Evolutionary conservation across 1,140 invertebrate species (phyloP).

Genomic region (Geopemphigus sp.): DNA sequence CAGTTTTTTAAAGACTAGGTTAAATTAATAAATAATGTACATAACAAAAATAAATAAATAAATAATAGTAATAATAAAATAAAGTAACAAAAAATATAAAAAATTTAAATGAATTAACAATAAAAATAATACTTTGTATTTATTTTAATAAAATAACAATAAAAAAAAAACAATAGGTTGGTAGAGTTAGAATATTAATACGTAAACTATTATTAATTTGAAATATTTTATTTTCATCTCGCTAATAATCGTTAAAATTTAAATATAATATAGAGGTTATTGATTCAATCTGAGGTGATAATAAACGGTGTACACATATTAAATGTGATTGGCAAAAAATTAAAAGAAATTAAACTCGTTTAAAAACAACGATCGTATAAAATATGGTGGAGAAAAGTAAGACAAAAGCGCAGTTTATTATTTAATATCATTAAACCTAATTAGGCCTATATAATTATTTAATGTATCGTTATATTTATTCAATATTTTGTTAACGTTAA

Average conservation of each 20-base stretch:
- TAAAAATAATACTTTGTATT: slow-evolving; percentile 46
- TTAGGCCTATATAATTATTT: slow-evolving; percentile 22
- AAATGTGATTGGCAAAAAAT: slow-evolving; percentile 19
- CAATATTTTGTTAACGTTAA: slow-evolving; percentile 4
- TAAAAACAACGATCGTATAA: slow-evolving; percentile 1
- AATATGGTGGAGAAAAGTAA: slow-evolving; percentile 13
- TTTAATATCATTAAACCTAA: slow-evolving; percentile 29
- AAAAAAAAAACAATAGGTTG: slow-evolving; percentile 34
- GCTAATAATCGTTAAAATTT: slow-evolving; percentile 12
- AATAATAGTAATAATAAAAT: slow-evolving; percentile 35
- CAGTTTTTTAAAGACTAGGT: slow-evolving; percentile 26
- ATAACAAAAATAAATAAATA: not conserved
- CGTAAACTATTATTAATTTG: not conserved
- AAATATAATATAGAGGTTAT: slow-evolving; percentile 17
- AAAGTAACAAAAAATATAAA: slow-evolving; percentile 49
- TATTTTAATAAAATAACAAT: slow-evolving; percentile 41
- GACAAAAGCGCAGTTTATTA: slow-evolving; percentile 25
- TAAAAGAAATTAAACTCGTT: not conserved
- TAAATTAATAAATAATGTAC: slow-evolving; percentile 31
- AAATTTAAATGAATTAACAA: slow-evolving; percentile 46
- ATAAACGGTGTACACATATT: slow-evolving; percentile 6
- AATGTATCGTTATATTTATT: slow-evolving; percentile 7
- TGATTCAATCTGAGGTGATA: slow-evolving; percentile 8
- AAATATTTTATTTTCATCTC: not conserved
- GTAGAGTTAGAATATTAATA: slow-evolving; percentile 9